Conservation (phyloP, 2,797 vertebrate genomes). For the Morelia viridis region DNA sequence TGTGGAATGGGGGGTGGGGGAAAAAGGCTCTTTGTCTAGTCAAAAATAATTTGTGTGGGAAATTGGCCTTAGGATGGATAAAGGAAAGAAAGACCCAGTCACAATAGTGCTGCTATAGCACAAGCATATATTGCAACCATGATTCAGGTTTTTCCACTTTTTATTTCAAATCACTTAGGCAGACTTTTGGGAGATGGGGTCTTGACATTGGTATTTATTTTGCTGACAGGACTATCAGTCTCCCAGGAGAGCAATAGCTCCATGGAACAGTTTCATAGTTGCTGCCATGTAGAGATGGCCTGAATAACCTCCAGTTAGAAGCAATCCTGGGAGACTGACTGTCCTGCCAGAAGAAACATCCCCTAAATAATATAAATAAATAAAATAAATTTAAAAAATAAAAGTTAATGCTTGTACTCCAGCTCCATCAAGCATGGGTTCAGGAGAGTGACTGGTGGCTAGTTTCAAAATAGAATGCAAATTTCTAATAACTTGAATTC, state of each 20-base stretch:
- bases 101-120: background rate
- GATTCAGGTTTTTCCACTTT: background rate
- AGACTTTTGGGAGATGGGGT: background rate
- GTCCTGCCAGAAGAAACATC: background rate
- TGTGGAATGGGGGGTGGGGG: background rate
- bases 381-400: background rate
- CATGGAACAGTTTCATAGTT: background rate
- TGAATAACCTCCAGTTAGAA: background rate
- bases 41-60: background rate
- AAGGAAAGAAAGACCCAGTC: background rate
- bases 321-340: background rate
- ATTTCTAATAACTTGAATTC: background rate
- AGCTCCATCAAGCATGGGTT: background rate
- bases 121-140: background rate
- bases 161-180: background rate
- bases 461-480: background rate
- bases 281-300: background rate
- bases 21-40: background rate
- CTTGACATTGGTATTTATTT: background rate
- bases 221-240: background rate
- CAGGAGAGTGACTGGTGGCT: background rate
- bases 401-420: background rate
- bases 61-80: background rate
- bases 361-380: background rate
- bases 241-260: background rate